Conservation (phyloP, 2,113 vertebrate genomes). For the Psettodes erumei region DNA sequence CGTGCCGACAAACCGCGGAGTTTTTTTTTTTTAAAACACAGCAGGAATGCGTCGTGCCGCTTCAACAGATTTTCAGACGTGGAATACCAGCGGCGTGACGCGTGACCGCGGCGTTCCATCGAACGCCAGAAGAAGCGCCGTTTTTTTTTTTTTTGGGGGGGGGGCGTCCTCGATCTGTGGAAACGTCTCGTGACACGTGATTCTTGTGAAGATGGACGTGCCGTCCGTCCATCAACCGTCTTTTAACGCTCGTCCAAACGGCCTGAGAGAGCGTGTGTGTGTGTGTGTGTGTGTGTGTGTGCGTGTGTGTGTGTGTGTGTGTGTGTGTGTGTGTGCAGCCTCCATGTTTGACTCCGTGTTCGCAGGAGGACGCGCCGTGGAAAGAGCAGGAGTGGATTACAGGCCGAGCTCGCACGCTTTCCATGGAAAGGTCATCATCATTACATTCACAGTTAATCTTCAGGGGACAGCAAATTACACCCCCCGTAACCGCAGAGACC, state of each 20-base stretch:
- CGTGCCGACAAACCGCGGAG: slow-evolving; percentile 61
- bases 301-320: too few species aligned
- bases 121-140: too few species aligned
- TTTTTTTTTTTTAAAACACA: too few species aligned
- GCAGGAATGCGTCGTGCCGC: slow-evolving; percentile 54
- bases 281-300: too few species aligned
- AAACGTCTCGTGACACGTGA: too few species aligned
- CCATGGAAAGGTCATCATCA: slow-evolving; percentile 75
- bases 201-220: too few species aligned
- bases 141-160: too few species aligned
- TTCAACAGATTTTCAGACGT: slow-evolving; percentile 56
- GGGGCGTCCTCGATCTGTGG: too few species aligned
- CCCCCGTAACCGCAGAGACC: slow-evolving; percentile 41
- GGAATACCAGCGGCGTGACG: slow-evolving; percentile 46
- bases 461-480: slow-evolving; percentile 61
- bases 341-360: slow-evolving; percentile 29
- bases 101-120: slow-evolving; percentile 25
- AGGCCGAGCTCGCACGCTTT: slow-evolving; percentile 58
- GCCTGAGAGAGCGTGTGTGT: too few species aligned
- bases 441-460: slow-evolving; percentile 68
- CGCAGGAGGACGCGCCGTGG: slow-evolving; percentile 34
- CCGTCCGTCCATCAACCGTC: too few species aligned
- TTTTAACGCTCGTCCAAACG: too few species aligned
- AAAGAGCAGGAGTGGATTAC: slow-evolving; percentile 44
- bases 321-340: too few species aligned